Evolutionary conservation across 2,888 invertebrate species (phyloP), one percentile per base, ranked within the genome.

Genomic region (Doris montereyensis): DNA sequence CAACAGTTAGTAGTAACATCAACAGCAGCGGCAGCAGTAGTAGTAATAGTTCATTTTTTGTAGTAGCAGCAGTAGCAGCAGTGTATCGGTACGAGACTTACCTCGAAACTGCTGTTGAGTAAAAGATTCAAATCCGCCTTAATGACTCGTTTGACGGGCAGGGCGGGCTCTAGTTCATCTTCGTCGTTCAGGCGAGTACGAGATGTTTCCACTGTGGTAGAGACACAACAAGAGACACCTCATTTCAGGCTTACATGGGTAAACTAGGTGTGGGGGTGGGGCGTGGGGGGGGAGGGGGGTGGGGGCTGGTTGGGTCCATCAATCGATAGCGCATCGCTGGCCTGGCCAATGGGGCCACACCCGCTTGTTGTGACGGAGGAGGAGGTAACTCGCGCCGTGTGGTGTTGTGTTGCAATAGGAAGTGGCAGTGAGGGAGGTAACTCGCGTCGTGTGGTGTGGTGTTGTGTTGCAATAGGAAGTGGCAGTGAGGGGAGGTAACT

Each of bases 121-220:
- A 89, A 82, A 1, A 90, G 95, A 94, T 81, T 85, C 92, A 95
- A 95, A 93, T 96, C 96, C 83, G 96, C 95, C 93, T 96, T 96
- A 92, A 96, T 96, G 88, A 96, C 94, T 88, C 95, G 93, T 88
- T 94, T 91, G 32, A 90, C 91, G 89, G 94, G 93, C 79, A 85
- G 84, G 10, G 93, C 88, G 57, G 86, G 86, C 26, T 85, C 84
- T 77, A 88, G 86, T 0, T 86, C 85, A 73, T 89, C 88, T 68
- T 88, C 85, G 2, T 72, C 75, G 77, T 78, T 84, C n/a, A 89
- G 76, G 75, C 84, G 86, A 41, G 89, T 89, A 75, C 89, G 79
- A 13, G 90, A 89, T 1, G 88, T 89, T 80, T 88, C 88, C 70
- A 90, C 89, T 87, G 80, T 24, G n/a, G n/a, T n/a, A n/a, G n/a